Base-by-base conservation (phyloP, 2,797 vertebrate species). In the Scomberomorus guttatus region DNA sequence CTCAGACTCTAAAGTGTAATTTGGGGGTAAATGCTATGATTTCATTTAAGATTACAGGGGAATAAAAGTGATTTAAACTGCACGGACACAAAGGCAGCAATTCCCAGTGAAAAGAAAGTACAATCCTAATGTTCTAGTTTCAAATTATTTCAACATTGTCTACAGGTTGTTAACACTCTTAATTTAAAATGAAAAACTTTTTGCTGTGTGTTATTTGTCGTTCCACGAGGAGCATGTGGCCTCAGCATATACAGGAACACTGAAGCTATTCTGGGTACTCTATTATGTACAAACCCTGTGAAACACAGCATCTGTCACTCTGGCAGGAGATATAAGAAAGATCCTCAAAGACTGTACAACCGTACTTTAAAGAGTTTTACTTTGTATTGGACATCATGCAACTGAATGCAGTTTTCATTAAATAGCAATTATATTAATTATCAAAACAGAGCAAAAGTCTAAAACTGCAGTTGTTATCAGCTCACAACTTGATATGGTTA, bases 301-400 rank as follows among this genome's bases (percentile, higher is more conserved):
- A 93, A 91, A 63, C 9, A 51, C 42, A 76, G 22, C 94, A 93
- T 82, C 80, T 94, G 56, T 51, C 37, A 48, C 10, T 55, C 1
- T 72, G 60, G 29, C 27, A 57, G n/a, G 29, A 82, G n/a, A 64
- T 62, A 68, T 17, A 55, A 34, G 4, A 61, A 57, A 50, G 1
- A 14, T 51, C 18, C 15, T 20, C 2, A 42, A 22, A 57, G 14
- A 62, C 14, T 27, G 34, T 20, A n/a, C n/a, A 24, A 62, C 63
- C 48, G 2, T 48, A 42, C 7, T 66, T 55, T 34, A 34, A 24
- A 48, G 17, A 1, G 37, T 25, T 12, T 6, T 2, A 42, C n/a
- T n/a, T 62, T 51, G 0, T 34, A 13, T 7, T 24, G 0, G 0
- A 42, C 39, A 12, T 9, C 1, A 46, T 39, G 8, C 15, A 75